Evolutionary conservation across 2,113 vertebrate species (phyloP).

Genomic region (pig (Sus scrofa)): T2T-Sscrofa CM000819.6:6765001-6765500

Average conservation of each 20-base stretch:
- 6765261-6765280: no score
- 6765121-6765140: not conserved
- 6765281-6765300: not conserved
- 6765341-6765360: no score
- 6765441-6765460: no score
- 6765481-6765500: no score
- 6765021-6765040: not conserved
- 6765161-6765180: not conserved
- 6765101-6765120: not conserved
- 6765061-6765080: not conserved
- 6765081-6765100: not conserved
- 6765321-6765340: no score
- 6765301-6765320: no score
- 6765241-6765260: not conserved
- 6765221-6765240: accelerated
- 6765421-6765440: no score
- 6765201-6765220: not conserved
- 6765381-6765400: no score
- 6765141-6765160: not conserved
- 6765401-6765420: no score
- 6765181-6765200: not conserved
- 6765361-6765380: no score
- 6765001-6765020: not conserved
- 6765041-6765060: not conserved
- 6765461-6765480: no score